These are phyloP conservation scores for Trididemnum miniatum DNA, from an alignment of 23 tunicate species.

Conservation along the genomic window DNA sequence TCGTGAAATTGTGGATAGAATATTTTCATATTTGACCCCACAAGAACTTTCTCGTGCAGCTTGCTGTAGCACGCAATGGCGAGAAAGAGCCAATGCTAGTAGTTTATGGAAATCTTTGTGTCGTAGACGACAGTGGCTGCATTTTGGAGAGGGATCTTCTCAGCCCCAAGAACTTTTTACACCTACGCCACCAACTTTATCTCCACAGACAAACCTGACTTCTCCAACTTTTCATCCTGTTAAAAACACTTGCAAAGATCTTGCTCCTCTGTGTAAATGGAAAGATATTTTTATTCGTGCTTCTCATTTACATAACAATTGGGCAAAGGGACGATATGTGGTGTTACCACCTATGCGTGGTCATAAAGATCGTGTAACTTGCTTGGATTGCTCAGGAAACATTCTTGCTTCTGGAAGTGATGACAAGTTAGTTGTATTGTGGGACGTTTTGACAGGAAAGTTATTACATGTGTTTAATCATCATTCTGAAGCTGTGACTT, in stretches of 20 bases:
- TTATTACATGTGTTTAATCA: conserved; percentile 52
- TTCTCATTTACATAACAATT: conserved; percentile 68
- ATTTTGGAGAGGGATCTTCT: conserved; percentile 77
- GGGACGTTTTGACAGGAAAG: conserved; percentile 63
- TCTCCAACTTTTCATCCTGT: conserved; percentile 82
- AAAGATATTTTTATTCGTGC: conserved; percentile 90
- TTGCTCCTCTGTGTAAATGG: conserved; percentile 86
- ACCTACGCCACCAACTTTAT: conserved; percentile 51
- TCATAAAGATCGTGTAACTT: conserved; percentile 76
- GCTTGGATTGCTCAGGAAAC: conserved; percentile 69
- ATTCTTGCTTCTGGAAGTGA: conserved; percentile 85
- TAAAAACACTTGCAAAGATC: conserved; percentile 52
- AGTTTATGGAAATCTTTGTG: conserved; percentile 86
- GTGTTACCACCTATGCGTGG: conserved; percentile 80
- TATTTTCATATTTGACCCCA: conserved; percentile 80
- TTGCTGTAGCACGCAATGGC: conserved; percentile 75
- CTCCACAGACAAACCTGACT: conserved; percentile 65
- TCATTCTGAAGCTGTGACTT: conserved; percentile 71
- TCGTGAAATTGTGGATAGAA: conserved; percentile 74
- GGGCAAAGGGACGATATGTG: conserved; percentile 84
- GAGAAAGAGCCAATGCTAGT: conserved; percentile 74
- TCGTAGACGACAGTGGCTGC: conserved; percentile 65
- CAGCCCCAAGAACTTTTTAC: conserved; percentile 57
- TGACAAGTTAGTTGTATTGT: conserved; percentile 62
- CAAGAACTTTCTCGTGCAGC: conserved; percentile 70